phyloP scores from a whole-genome alignment of 2,888 invertebrate species.

The Agrilus mali region DNA sequence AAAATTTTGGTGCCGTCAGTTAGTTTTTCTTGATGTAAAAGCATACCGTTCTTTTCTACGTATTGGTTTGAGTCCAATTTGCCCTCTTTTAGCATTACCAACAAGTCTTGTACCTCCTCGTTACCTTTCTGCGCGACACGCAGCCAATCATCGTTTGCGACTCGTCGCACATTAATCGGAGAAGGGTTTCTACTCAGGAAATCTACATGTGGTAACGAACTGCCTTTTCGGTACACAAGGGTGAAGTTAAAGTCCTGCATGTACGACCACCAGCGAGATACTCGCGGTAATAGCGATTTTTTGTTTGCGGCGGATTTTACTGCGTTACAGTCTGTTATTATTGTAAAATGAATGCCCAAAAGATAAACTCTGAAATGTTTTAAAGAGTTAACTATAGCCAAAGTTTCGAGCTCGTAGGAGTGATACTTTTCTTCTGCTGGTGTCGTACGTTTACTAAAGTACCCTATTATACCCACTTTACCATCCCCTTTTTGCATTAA shows the following conservation, averaged over 20 bases:
- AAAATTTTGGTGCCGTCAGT: too few species aligned
- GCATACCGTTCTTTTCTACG: constrained; percentile 1
- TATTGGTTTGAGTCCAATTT: constrained; percentile 1
- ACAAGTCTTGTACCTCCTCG: background rate
- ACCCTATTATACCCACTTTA: constrained; percentile 11
- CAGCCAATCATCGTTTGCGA: constrained; percentile 1
- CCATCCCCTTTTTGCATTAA: constrained; percentile 15
- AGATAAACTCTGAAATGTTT: constrained; percentile 15
- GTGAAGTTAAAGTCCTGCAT: too few species aligned
- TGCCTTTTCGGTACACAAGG: too few species aligned
- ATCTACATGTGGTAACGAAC: too few species aligned
- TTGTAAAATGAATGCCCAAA: constrained; percentile 13
- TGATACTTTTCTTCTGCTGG: constrained; percentile 16
- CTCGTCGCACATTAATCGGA: background rate
- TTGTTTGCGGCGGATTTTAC: constrained; percentile 14
- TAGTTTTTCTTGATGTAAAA: background rate
- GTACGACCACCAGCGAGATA: too few species aligned
- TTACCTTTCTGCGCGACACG: constrained; percentile 1
- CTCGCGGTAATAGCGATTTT: constrained; percentile 9
- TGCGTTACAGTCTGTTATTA: constrained; percentile 2
- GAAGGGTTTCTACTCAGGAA: constrained; percentile 4
- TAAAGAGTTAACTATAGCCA: constrained; percentile 19
- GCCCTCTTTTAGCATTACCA: too few species aligned
- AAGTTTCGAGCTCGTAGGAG: constrained; percentile 16
- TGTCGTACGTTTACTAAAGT: constrained; percentile 13